Evolutionary conservation across 2,888 invertebrate genomes (phyloP).

Genomic region (Sphaerophoria rueppellii): DNA sequence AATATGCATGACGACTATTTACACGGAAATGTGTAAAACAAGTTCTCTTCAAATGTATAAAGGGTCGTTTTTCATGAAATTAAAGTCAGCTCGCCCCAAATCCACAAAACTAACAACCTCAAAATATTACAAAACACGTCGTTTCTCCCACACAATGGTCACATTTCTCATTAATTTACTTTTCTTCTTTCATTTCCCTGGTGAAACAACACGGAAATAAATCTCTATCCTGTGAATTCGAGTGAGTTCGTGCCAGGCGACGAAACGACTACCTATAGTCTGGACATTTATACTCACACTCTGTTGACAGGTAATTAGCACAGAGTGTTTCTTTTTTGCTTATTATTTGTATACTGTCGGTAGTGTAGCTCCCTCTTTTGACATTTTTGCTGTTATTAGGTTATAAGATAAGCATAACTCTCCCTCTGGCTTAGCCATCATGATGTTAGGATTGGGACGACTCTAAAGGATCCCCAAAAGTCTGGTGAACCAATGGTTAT

Average conservation of each 20-base stretch:
- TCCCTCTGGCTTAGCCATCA: neutral
- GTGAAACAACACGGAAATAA: constrained; percentile 95
- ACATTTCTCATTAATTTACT: constrained; percentile 68
- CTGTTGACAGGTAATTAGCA: constrained; percentile 88
- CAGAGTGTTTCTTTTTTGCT: too few species aligned
- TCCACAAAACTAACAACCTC: constrained; percentile 2
- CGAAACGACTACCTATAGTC: neutral
- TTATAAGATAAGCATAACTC: constrained; percentile 30
- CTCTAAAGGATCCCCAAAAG: constrained; percentile 1
- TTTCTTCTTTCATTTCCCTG: constrained; percentile 79
- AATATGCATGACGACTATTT: neutral
- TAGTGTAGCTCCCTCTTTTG: neutral
- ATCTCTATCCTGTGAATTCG: constrained; percentile 94
- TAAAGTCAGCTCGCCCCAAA: constrained; percentile 30
- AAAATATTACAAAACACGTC: constrained; percentile 42
- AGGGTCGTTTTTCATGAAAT: constrained; percentile 19
- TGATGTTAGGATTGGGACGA: constrained; percentile 18
- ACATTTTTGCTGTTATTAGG: neutral
- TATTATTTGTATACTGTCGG: neutral
- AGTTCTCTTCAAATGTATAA: neutral
- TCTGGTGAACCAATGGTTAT: constrained; percentile 6
- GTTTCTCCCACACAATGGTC: constrained; percentile 19
- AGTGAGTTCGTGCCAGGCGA: constrained; percentile 84
- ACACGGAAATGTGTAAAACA: neutral
- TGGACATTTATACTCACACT: constrained; percentile 86